Conservation (phyloP, 2,888 invertebrate genomes). For the Lapara coniferarum region DNA sequence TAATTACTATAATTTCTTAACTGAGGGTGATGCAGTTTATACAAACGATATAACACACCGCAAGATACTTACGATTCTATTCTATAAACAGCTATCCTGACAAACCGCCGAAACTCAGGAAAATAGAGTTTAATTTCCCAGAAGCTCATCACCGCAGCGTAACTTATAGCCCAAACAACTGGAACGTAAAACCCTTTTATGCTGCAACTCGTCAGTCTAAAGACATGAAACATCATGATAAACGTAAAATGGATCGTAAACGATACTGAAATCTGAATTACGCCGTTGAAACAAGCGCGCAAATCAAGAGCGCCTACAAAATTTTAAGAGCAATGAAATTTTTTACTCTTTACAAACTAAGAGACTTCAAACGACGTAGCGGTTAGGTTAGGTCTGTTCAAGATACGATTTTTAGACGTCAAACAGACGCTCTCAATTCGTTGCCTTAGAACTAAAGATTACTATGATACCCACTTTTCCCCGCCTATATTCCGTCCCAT, state of each 20-base stretch:
- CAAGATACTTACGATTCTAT: no score
- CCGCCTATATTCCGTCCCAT: no score
- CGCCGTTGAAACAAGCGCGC: constrained; percentile 33
- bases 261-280: constrained; percentile 26
- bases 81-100: background rate
- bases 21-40: no score
- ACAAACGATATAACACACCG: no score
- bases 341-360: constrained; percentile 47
- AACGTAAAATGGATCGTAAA: constrained; percentile 26
- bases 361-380: constrained; percentile 40
- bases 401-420: constrained; percentile 25
- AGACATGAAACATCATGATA: constrained; percentile 23
- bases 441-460: no score
- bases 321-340: constrained; percentile 44
- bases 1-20: no score
- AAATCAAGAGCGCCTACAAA: constrained; percentile 43
- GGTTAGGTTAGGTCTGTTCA: constrained; percentile 40
- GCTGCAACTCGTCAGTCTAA: constrained; percentile 2
- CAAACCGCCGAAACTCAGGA: background rate
- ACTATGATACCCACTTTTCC: no score
- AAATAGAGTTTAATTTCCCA: no score
- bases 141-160: background rate
- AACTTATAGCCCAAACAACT: constrained; percentile 1
- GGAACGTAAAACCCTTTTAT: constrained; percentile 17
- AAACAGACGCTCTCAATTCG: no score